These are phyloP conservation scores for Volucella inanis DNA, from an alignment of 2,888 invertebrate genomes.

Conservation along the genomic window DNA sequence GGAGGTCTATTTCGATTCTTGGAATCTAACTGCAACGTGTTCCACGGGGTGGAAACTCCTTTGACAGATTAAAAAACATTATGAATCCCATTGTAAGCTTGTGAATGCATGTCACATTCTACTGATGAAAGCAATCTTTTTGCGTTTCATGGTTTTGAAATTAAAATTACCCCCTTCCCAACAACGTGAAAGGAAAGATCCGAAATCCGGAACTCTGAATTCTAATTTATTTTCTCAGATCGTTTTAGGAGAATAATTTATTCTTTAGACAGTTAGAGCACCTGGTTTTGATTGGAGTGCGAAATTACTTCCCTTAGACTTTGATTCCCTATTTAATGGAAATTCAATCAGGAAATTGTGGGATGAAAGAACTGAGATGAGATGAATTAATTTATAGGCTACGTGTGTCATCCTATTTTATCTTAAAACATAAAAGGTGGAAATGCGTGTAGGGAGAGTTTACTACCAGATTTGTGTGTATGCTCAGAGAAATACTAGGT, in stretches of 20 bases:
- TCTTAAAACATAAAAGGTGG: too few relatives aligned
- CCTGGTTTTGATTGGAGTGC: slow-evolving; percentile 13
- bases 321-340: too few relatives aligned
- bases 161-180: slow-evolving; percentile 7
- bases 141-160: slow-evolving; percentile 1
- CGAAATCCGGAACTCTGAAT: background rate
- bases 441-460: too few relatives aligned
- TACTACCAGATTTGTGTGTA: too few relatives aligned
- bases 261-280: slow-evolving; percentile 2
- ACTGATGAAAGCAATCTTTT: background rate
- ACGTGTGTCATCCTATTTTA: too few relatives aligned
- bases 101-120: slow-evolving; percentile 17
- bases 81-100: background rate
- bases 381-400: too few relatives aligned
- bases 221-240: slow-evolving; percentile 18
- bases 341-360: too few relatives aligned
- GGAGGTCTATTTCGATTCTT: background rate
- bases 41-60: background rate
- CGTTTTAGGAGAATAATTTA: slow-evolving; percentile 7
- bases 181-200: background rate
- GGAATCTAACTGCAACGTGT: background rate
- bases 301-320: background rate
- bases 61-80: background rate
- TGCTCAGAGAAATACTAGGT: too few relatives aligned
- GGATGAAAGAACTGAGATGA: too few relatives aligned